A percentile compares a stretch with the other conserved stretches of the same genome.
These are phyloP conservation scores for Lepidonotus clava DNA, from an alignment of 2,888 invertebrate species.

Conservation along the genomic window DNA sequence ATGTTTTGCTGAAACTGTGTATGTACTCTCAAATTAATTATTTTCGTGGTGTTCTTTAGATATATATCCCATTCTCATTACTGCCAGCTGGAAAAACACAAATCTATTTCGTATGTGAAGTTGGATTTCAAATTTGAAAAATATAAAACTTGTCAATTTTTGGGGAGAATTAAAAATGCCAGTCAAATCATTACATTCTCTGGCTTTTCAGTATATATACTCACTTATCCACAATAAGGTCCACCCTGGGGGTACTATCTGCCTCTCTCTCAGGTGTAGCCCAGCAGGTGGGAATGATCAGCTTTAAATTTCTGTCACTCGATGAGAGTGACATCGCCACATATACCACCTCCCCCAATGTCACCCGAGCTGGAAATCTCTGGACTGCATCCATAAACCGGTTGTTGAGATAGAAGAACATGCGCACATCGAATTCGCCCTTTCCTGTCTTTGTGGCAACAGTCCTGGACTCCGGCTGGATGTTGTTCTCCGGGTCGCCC, in stretches of 20 bases:
- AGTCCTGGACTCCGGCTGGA: conserved; percentile 53
- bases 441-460: conserved; percentile 49
- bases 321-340: conserved; percentile 70
- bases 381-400: conserved; percentile 66
- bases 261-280: conserved; percentile 69
- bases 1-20: too few relatives aligned
- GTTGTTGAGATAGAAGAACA: conserved; percentile 61
- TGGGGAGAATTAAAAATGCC: too few relatives aligned
- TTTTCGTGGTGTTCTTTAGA: too few relatives aligned
- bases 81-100: too few relatives aligned
- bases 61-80: too few relatives aligned
- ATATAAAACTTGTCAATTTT: too few relatives aligned
- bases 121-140: too few relatives aligned
- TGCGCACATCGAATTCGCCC: conserved; percentile 66
- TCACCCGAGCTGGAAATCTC: conserved; percentile 69
- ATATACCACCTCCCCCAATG: conserved; percentile 72
- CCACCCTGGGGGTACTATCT: conserved; percentile 64
- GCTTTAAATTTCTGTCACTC: conserved; percentile 69
- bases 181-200: too few relatives aligned
- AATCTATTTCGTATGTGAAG: too few relatives aligned
- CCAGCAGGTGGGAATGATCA: conserved; percentile 73
- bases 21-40: too few relatives aligned
- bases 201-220: too few relatives aligned
- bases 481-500: conserved; percentile 48
- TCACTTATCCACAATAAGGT: conserved; percentile 74